Percentiles rank a stretch among this genome's conserved stretches.
Evolutionary conservation across 2,888 invertebrate species (phyloP).

Genomic region (Neoitamus cyanurus): DNA sequence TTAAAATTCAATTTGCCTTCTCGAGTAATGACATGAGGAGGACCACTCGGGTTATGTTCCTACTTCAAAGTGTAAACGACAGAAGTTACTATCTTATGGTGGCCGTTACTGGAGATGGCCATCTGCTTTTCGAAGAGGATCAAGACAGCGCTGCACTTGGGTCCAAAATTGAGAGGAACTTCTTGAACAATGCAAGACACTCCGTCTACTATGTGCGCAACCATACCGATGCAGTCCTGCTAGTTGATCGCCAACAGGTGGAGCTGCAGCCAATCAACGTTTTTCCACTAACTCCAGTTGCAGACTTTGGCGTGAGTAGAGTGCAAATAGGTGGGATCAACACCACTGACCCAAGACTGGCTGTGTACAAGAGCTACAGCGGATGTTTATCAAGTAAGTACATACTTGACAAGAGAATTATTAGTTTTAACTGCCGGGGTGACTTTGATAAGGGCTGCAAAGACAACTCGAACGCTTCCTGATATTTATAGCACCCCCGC

Average conservation of each 20-base stretch:
- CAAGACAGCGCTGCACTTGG: conserved; percentile 78
- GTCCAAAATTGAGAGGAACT: conserved; percentile 81
- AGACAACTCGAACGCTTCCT: not conserved
- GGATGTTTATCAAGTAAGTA: conserved; percentile 90
- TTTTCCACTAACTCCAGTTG: conserved; percentile 76
- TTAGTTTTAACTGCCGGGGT: conserved; percentile 34
- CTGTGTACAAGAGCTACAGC: conserved; percentile 86
- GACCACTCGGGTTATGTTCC: conserved; percentile 80
- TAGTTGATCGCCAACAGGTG: conserved; percentile 82
- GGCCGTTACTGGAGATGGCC: conserved; percentile 84
- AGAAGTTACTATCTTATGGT: conserved; percentile 86
- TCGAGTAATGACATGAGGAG: conserved; percentile 83
- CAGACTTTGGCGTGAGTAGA: conserved; percentile 78
- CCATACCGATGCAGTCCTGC: conserved; percentile 76
- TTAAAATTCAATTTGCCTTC: conserved; percentile 88
- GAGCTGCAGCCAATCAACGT: conserved; percentile 76
- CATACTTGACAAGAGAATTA: conserved; percentile 43
- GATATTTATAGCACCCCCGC: conserved; percentile 40
- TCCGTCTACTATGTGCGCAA: conserved; percentile 78
- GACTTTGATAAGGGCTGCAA: conserved; percentile 41
- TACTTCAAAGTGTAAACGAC: conserved; percentile 85
- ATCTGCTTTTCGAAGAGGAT: conserved; percentile 87
- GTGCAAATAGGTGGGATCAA: conserved; percentile 89
- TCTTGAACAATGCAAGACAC: conserved; percentile 82
- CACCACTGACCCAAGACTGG: conserved; percentile 83